These are phyloP conservation scores for Syngnathus scovelli DNA, from an alignment of 2,113 vertebrate genomes.

Conservation along the genomic window DNA sequence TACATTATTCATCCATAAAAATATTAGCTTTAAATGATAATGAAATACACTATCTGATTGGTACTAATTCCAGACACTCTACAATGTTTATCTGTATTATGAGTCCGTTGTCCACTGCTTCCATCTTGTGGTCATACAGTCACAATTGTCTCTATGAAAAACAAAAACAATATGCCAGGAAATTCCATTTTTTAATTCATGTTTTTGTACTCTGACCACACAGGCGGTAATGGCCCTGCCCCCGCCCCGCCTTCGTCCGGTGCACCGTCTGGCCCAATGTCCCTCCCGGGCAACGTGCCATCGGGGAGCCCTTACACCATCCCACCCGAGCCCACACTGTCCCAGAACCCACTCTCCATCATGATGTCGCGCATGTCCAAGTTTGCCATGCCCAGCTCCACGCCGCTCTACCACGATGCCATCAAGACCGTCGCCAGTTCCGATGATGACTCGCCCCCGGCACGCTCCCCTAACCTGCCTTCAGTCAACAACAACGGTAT, in stretches of 20 bases:
- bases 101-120: conserved; percentile 40
- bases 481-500: conserved; percentile 90
- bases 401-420: conserved; percentile 95
- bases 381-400: conserved; percentile 98
- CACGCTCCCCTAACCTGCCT: conserved; percentile 93
- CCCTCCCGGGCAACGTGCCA: conserved; percentile 75
- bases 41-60: neutral
- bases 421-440: conserved; percentile 99
- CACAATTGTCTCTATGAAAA: neutral
- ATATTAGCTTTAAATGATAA: neutral
- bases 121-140: conserved; percentile 54
- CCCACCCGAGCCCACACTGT: conserved; percentile 94
- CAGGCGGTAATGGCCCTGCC: conserved; percentile 88
- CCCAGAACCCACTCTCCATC: conserved; percentile 97
- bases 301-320: conserved; percentile 94
- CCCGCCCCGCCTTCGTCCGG: conserved; percentile 80
- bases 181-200: neutral
- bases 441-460: conserved; percentile 95
- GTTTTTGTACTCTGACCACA: neutral
- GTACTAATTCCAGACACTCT: neutral
- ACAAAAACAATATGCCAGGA: neutral
- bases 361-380: conserved; percentile 99
- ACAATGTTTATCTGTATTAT: neutral
- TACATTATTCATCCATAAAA: neutral
- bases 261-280: conserved; percentile 73